These are phyloP conservation scores for Caenorhabditis sinica DNA, from an alignment of 2,888 invertebrate genomes.

Conservation along the genomic window DNA sequence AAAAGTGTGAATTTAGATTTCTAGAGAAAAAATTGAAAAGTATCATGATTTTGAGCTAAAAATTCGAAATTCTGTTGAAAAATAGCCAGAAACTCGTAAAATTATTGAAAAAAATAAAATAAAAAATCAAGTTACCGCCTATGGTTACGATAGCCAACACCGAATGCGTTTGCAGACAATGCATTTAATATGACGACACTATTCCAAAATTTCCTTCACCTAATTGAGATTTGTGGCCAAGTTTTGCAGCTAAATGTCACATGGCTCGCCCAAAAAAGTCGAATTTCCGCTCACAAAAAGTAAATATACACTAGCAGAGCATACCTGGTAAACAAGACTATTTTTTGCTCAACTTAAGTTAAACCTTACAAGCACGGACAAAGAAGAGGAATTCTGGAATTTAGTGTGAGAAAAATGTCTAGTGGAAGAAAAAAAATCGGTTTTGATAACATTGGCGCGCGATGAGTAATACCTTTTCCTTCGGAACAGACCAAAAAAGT, in stretches of 20 bases:
- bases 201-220: not conserved
- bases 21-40: too few relatives aligned
- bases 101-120: not conserved
- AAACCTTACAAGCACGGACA: not conserved
- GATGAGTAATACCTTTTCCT: conserved; percentile 42
- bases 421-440: conserved; percentile 17
- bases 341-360: not conserved
- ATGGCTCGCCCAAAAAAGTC: conserved; percentile 4
- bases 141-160: not conserved
- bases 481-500: conserved; percentile 12
- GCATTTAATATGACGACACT: conserved; percentile 1
- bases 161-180: not conserved
- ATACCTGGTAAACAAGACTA: conserved; percentile 20
- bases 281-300: not conserved
- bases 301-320: not conserved
- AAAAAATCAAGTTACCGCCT: conserved; percentile 15
- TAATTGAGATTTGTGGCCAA: not conserved
- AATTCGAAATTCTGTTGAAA: not conserved
- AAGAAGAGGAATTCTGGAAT: conserved; percentile 1
- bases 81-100: not conserved
- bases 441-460: not conserved
- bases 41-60: too few relatives aligned
- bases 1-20: not conserved
- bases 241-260: not conserved
- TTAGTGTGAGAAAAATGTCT: conserved; percentile 15